Evolutionary conservation across 1,140 invertebrate genomes (phyloP).

Genomic region (Bicyclus anynana): DNA sequence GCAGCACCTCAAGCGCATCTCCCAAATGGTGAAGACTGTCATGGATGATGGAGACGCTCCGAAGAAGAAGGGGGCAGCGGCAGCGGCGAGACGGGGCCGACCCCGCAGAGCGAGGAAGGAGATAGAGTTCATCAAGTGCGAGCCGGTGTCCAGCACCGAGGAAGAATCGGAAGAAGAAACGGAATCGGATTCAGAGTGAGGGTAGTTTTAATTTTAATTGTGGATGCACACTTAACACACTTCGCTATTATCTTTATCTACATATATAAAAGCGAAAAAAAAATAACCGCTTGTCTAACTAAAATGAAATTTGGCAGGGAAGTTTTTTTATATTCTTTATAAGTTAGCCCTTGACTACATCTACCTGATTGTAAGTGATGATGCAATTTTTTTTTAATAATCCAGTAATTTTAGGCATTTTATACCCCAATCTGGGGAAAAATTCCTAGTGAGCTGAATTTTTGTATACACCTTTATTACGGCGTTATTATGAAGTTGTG

Average conservation of each 20-base stretch:
- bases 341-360: no score
- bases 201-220: constrained; percentile 10
- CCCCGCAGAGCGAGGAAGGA: constrained; percentile 43
- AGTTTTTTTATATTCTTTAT: no score
- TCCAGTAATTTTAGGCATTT: no score
- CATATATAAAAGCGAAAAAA: no score
- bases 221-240: not conserved
- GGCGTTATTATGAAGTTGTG: no score
- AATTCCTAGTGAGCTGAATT: no score
- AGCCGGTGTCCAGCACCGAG: constrained; percentile 44
- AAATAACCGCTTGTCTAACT: no score
- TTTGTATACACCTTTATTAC: no score
- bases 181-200: constrained; percentile 23
- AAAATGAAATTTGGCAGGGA: no score
- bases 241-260: not conserved
- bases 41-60: constrained; percentile 42
- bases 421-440: no score
- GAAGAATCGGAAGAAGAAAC: constrained; percentile 38
- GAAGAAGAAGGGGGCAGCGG: constrained; percentile 13
- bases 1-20: constrained; percentile 66
- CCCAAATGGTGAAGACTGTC: constrained; percentile 64
- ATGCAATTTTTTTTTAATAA: no score
- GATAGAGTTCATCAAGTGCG: constrained; percentile 69
- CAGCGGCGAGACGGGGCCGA: constrained; percentile 42
- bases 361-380: no score